Base-by-base conservation (phyloP, 2,888 invertebrate genomes). In the Noctua pronuba region DNA sequence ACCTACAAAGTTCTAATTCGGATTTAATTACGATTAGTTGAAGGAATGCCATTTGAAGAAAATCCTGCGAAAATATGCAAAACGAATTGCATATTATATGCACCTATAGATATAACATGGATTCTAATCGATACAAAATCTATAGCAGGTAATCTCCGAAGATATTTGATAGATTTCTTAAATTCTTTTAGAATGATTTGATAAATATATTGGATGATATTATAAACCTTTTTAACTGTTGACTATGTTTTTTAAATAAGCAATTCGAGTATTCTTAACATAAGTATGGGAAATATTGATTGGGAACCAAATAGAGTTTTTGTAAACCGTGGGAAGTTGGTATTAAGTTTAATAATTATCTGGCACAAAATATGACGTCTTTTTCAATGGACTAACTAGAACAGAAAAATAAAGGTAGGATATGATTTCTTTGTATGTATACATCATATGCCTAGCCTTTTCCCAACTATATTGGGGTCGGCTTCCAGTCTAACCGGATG, bases 221-320 rank as follows among this genome's bases (percentile, higher is more conserved):
- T 70, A 75, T 75, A 66, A 66, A 73, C 21, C 21, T 75, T 80
- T 79, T 80, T 75, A 87, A 31, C 38, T 75, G 73, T 72, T 68
- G 60, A 28, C 77, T 79, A 84, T 86, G 82, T 88, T 87, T 87
- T 76, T 82, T 78, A 82, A 87, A 88, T 88, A 86, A 88, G 84
- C 76, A 64, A 82, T 86, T 78, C 41, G 44, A 75, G 49, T 85
- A 64, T 78, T 60, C 10, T 68, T 31, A 65, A 24, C 74, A 66
- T 79, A 35, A 72, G 49, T 81, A 75, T 83, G 46, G 78, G 78
- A 82, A 38, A 88, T 79, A 86, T 84, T 75, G 76, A 80, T 82
- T 86, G 64, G 72, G 58, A 65, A 46, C 49, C 60, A 73, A 82
- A 62, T 69, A 21, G 8, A 71, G 75, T 79, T 31, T 79, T 64